Conservation (phyloP, 2,113 vertebrate genomes). For the Hassar affinis region DNA sequence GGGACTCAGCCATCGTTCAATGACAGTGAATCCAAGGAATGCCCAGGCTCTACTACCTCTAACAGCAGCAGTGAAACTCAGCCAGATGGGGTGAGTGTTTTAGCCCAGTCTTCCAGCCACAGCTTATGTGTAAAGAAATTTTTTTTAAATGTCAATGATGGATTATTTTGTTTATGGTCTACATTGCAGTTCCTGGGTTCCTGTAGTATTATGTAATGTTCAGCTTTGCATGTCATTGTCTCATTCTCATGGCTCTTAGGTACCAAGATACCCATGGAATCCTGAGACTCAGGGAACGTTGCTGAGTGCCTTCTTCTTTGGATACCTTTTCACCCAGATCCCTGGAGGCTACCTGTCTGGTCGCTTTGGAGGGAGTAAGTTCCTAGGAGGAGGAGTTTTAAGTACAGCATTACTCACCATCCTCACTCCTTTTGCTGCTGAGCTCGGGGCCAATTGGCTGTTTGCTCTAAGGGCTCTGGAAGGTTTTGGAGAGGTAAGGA, state of each 20-base stretch:
- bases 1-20: constrained; percentile 35
- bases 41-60: constrained; percentile 48
- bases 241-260: constrained; percentile 51
- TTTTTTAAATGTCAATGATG: background rate
- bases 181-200: background rate
- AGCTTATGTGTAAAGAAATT: background rate
- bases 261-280: constrained; percentile 67
- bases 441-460: constrained; percentile 68
- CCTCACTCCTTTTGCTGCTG: constrained; percentile 75
- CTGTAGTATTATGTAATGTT: background rate
- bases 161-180: background rate
- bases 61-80: constrained; percentile 54
- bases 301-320: constrained; percentile 82
- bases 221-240: background rate
- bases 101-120: background rate
- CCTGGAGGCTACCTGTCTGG: constrained; percentile 80
- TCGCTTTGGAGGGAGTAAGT: constrained; percentile 73
- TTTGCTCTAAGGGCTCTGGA: constrained; percentile 70
- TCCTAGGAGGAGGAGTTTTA: constrained; percentile 77
- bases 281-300: constrained; percentile 75
- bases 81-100: constrained; percentile 60
- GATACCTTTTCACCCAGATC: constrained; percentile 80
- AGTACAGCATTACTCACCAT: constrained; percentile 76
- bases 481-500: constrained; percentile 74
- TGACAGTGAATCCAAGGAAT: constrained; percentile 51